These are phyloP conservation scores for Syngnathus acus DNA, from an alignment of 2,797 vertebrate genomes.

Conservation along the genomic window DNA sequence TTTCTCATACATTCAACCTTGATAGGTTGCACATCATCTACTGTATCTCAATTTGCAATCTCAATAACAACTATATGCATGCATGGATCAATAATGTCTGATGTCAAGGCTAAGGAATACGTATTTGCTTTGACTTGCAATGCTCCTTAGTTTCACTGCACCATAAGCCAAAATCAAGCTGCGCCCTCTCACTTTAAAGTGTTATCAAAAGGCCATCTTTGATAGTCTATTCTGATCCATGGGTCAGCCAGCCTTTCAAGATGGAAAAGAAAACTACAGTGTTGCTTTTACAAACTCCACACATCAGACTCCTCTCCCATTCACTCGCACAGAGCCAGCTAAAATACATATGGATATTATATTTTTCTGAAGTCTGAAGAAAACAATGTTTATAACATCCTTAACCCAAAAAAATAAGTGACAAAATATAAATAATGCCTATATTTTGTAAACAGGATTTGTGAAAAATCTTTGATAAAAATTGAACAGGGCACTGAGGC, in stretches of 20 bases:
- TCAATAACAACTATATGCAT: not conserved
- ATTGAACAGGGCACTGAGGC: no score
- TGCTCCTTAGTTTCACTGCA: conserved; percentile 42
- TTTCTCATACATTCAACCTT: conserved; percentile 37
- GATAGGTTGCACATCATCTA: conserved; percentile 26
- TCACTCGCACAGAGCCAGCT: conserved; percentile 41
- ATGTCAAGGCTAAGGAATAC: not conserved
- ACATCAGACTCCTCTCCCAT: conserved; percentile 25
- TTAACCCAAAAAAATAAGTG: no score
- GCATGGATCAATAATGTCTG: conserved; percentile 33
- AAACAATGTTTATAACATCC: no score
- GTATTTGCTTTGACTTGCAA: not conserved
- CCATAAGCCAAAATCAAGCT: conserved; percentile 52
- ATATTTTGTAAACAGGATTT: no score
- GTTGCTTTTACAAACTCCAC: conserved; percentile 50
- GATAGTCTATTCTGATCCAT: conserved; percentile 52
- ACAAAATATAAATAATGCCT: no score
- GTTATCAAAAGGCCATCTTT: conserved; percentile 61
- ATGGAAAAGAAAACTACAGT: conserved; percentile 48
- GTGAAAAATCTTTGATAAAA: no score
- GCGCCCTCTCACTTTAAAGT: conserved; percentile 55
- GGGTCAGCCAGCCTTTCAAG: conserved; percentile 58
- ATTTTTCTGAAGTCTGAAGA: not conserved
- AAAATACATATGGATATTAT: conserved; percentile 27
- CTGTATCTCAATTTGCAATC: no score